These are phyloP conservation scores for Indicator maculatus DNA, from an alignment of 2,113 vertebrate genomes.

Conservation along the genomic window DNA sequence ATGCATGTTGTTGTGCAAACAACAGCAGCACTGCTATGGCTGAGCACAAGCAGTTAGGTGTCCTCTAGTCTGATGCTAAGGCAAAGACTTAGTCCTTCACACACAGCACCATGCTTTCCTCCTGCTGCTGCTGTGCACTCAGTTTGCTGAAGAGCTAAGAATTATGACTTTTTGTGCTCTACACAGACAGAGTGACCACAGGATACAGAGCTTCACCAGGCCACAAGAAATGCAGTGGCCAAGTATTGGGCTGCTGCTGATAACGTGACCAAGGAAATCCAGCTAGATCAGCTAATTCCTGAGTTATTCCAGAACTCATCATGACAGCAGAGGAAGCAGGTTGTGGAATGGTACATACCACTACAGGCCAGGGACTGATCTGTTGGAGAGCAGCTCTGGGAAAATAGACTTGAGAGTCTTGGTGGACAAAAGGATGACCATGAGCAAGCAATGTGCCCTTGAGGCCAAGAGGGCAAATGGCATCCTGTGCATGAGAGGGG, in stretches of 20 bases:
- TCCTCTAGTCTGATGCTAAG: not conserved
- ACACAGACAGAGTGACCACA: not conserved
- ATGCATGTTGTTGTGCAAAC: rapidly evolving
- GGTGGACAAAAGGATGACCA: no score
- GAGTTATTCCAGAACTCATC: not conserved
- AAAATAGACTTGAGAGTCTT: no score
- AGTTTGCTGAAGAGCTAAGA: not conserved
- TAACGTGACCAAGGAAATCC: not conserved
- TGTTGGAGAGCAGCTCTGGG: no score
- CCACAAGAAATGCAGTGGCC: not conserved
- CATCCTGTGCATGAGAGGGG: no score
- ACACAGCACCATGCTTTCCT: not conserved
- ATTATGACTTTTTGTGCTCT: not conserved
- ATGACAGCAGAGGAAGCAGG: not conserved
- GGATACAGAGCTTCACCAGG: not conserved
- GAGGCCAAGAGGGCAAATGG: no score
- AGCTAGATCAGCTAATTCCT: not conserved
- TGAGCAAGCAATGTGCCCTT: no score
- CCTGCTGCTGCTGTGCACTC: not conserved
- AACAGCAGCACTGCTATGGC: not conserved
- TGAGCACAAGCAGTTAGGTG: not conserved
- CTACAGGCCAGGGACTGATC: no score
- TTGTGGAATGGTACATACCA: not conserved
- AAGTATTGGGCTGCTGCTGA: not conserved
- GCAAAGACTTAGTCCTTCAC: not conserved